These are phyloP conservation scores for Oncorhynchus nerka DNA, from an alignment of 2,113 vertebrate species.

Conservation along the genomic window DNA sequence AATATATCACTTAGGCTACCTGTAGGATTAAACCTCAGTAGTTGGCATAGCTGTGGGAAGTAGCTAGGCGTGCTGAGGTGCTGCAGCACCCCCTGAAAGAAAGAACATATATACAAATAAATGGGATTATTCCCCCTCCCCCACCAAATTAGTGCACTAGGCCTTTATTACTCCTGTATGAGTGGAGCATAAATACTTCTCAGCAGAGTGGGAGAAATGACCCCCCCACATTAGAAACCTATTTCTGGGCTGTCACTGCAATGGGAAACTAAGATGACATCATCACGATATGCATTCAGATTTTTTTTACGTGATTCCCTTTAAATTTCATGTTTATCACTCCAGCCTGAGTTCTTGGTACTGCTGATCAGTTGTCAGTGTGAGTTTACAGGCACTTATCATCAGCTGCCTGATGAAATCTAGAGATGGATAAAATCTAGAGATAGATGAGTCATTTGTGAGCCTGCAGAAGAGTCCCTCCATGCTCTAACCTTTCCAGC, in stretches of 20 bases:
- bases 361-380: slow-evolving; percentile 34
- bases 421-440: slow-evolving; percentile 34
- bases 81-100: no score
- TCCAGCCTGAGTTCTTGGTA: slow-evolving; percentile 37
- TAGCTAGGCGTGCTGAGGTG: no score
- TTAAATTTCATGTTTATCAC: slow-evolving; percentile 25
- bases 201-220: no score
- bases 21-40: background rate
- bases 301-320: slow-evolving; percentile 34
- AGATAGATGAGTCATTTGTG: slow-evolving; percentile 70
- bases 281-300: background rate
- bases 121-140: no score
- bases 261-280: slow-evolving; percentile 52
- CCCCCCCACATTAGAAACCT: no score
- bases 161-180: no score
- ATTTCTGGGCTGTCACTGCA: slow-evolving; percentile 24
- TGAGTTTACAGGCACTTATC: slow-evolving; percentile 51
- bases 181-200: no score
- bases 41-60: no score
- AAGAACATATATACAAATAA: no score
- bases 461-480: slow-evolving; percentile 55
- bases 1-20: background rate
- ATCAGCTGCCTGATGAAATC: slow-evolving; percentile 43
- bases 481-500: slow-evolving; percentile 67
- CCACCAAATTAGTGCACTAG: no score